Evolutionary conservation across 2,888 invertebrate species (phyloP), one percentile per base, ranked within the genome.

Genomic region (Drosophila dives): DNA sequence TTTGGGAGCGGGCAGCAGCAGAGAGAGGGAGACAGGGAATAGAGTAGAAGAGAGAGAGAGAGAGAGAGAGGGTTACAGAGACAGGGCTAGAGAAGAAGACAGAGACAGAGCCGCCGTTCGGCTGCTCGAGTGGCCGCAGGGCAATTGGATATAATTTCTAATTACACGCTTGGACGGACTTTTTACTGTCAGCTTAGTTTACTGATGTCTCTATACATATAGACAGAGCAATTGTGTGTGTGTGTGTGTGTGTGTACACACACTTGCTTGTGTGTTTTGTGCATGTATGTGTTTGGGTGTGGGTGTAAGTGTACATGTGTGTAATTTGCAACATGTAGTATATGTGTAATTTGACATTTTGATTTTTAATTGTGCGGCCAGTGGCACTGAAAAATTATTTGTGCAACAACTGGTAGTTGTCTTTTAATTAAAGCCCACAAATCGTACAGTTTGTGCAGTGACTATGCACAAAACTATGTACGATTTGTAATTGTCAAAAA

Each of bases 81-180:
- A 6, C 36, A 32, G 33, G 4, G 11, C 26, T 26, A 10, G 5
- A 23, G 20, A 15, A 7, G 29, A n/a, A 38, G n/a, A 15, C 38
- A 32, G 32, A 54, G 54, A 55, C 26, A 38, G 8, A 55, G 83
- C 59, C 67, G 68, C 81, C 64, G 68, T 66, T 78, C 86, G 75
- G 71, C 40, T 84, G 79, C 89, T 85, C 85, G 84, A 85, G 86
- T 86, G 84, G 85, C 91, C 91, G 84, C 91, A 85, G 91, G 91
- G 91, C 92, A 91, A 91, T 92, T 91, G 92, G 91, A 91, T 92
- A 91, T 91, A 92, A 91, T 92, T 91, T 91, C 91, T 92, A 91
- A 91, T 91, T 91, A 92, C 90, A 87, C 91, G 91, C 90, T 92
- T 92, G 91, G 90, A 87, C 87, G 91, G 89, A 89, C 89, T 87